A percentile compares a stretch with the other conserved stretches of the same genome.
phyloP scores from a whole-genome alignment of 2,113 vertebrate species.

The Murina feae region DNA sequence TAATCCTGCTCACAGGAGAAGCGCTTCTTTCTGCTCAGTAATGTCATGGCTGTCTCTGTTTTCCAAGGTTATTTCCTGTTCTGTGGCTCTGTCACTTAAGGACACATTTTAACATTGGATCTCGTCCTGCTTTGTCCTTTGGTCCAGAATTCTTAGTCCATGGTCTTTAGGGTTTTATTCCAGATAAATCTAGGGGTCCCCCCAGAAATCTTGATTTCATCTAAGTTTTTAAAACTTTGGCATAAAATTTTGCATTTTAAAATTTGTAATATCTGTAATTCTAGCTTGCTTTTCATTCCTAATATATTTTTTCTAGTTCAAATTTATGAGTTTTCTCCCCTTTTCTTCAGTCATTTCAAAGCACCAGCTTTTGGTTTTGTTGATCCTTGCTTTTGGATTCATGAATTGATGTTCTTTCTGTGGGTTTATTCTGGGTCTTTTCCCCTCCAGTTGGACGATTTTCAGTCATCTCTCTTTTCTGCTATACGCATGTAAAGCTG shows the following conservation, averaged over 20 bases:
- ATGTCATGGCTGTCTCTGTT: background rate
- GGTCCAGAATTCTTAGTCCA: background rate
- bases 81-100: background rate
- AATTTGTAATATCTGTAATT: background rate
- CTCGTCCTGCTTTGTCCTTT: background rate
- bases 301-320: background rate
- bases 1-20: background rate
- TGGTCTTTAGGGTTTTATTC: background rate
- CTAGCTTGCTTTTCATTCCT: background rate
- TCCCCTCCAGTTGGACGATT: background rate
- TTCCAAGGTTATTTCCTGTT: background rate
- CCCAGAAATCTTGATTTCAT: background rate
- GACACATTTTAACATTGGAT: background rate
- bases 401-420: conserved; percentile 15
- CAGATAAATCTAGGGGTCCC: background rate
- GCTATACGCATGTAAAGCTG: background rate
- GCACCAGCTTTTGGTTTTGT: background rate
- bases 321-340: background rate
- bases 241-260: background rate
- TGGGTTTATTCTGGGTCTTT: background rate
- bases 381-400: background rate
- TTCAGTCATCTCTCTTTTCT: background rate
- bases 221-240: background rate
- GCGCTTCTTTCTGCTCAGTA: background rate
- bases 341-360: background rate